phyloP scores from a whole-genome alignment of 2,888 invertebrate species.

The Arctia plantaginis region DNA sequence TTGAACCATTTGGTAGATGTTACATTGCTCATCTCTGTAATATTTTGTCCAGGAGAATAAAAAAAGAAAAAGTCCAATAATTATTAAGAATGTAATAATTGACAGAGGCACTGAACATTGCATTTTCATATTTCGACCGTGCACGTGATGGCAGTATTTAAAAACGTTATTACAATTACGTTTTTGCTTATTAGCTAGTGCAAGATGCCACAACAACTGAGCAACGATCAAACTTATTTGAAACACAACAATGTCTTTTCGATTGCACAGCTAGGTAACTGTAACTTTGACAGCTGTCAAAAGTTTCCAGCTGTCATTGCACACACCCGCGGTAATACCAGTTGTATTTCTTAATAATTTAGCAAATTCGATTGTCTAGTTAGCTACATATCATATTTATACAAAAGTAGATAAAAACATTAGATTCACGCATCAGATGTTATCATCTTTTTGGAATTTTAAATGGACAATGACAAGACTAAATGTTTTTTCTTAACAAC shows the following conservation, averaged over 20 bases:
- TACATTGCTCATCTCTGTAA: not conserved
- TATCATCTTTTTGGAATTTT: not conserved
- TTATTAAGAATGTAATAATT: no score
- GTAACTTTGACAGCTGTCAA: slow-evolving; percentile 55
- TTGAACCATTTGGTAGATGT: not conserved
- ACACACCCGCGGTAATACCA: slow-evolving; percentile 41
- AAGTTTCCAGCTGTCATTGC: slow-evolving; percentile 49
- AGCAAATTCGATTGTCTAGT: not conserved
- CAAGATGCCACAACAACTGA: slow-evolving; percentile 57
- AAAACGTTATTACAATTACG: not conserved
- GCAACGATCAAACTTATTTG: slow-evolving; percentile 60
- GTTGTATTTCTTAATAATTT: not conserved
- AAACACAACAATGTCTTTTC: slow-evolving; percentile 56
- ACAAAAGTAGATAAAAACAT: not conserved
- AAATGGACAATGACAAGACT: not conserved
- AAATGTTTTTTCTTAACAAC: not conserved
- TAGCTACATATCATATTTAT: not conserved
- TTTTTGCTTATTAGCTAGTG: not conserved
- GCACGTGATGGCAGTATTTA: not conserved
- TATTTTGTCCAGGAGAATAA: no score
- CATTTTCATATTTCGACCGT: no score
- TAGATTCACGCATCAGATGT: not conserved
- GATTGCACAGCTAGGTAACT: slow-evolving; percentile 60
- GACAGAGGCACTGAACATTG: no score
- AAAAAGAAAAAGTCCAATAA: no score